Base-by-base conservation (phyloP, 2,888 invertebrate genomes). In the Nemotelus pantherinus region DNA sequence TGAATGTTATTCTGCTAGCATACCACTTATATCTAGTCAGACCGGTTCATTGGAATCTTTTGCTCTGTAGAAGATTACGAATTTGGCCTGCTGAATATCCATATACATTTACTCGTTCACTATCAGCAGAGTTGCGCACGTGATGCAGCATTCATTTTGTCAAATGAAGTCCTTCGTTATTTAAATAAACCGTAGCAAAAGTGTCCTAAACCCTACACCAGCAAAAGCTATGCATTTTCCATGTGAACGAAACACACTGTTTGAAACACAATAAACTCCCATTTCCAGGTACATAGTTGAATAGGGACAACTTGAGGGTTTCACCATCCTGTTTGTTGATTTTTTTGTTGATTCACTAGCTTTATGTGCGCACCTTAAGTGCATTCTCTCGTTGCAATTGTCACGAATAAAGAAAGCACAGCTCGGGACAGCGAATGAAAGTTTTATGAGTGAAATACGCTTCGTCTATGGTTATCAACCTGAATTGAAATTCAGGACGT, bases 401-500 rank as follows among this genome's bases (percentile, higher is more conserved):
- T 44, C 41, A 65, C 65, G 41, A 65, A 65, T 25, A 25, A 65
- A 25, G 10, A 65, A 65, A 45, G 41, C 25, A 39, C 39, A 63
- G 25, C 41, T 39, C 4, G 63, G 7, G 3, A 63, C 4, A 63
- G 2, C 9, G 65, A 47, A 44, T 65, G 44, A 3, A 43, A 65
- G 9, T 65, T 65, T 65, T 44, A 65, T 9, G 9, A 43, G 45
- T 3, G n/a, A 3, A 65, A 45, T 45, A 45, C 45, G 65, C 65
- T 65, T 65, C 65, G 65, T 65, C 45, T 47, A 47, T 47, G 65
- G 45, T 3, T 47, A 65, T 65, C 44, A 65, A 47, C 65, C n/a
- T 65, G 65, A 65, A 65, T 63, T 63, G n/a, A 44, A 60, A 65
- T 65, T 44, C 65, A 65, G 47, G 45, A 65, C 65, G 47, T 47